phyloP scores from a whole-genome alignment of 2,113 vertebrate genomes.

The Rhinopomastus cyanomelas region DNA sequence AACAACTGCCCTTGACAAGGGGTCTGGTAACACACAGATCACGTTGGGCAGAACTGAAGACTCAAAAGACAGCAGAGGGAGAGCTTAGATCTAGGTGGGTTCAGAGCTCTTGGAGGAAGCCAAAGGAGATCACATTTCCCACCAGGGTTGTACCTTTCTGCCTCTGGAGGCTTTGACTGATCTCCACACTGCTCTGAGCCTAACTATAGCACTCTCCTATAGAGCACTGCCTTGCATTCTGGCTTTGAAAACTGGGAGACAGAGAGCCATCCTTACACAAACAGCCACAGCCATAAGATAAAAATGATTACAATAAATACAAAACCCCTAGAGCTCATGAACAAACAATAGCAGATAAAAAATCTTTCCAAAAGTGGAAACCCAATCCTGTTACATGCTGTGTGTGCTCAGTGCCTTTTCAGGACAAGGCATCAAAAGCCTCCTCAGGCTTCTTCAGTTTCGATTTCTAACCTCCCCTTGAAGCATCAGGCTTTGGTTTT shows the following conservation, averaged over 20 bases:
- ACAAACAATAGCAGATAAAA: neutral
- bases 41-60: neutral
- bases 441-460: neutral
- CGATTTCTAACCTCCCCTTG: neutral
- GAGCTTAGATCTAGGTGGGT: neutral
- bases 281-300: neutral
- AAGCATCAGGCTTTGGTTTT: neutral
- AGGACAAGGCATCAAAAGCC: neutral
- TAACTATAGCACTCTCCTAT: neutral
- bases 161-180: neutral
- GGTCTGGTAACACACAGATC: neutral
- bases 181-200: neutral
- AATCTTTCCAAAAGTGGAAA: neutral
- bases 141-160: neutral
- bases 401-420: neutral
- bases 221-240: neutral
- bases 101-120: neutral
- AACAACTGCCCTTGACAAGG: conserved; percentile 37
- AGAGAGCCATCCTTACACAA: neutral
- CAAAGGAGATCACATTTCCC: neutral
- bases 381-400: neutral
- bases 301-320: neutral
- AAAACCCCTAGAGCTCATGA: neutral
- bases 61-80: neutral
- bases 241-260: neutral